Base-by-base conservation (phyloP, 2,113 vertebrate genomes). In the Proteles cristata region DNA sequence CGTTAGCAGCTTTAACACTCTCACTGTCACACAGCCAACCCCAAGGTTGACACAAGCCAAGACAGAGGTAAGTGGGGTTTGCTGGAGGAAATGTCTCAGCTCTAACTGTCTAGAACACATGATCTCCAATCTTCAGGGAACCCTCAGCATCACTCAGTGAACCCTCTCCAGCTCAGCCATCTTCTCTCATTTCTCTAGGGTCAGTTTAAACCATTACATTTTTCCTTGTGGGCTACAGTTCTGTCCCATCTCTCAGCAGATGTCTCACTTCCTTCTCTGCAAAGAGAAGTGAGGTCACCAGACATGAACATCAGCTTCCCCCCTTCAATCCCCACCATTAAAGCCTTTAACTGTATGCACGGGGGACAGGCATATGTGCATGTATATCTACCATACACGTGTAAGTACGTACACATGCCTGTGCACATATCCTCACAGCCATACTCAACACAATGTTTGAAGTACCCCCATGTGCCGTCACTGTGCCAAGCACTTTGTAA, bases 61-160 rank as follows among this genome's bases (percentile, higher is more conserved):
- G 1, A 9, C 14, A 11, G 28, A 86, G 66, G 33, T n/a, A 71
- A 77, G 88, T 0, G 9, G 39, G 28, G 50, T n/a, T 80, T 58
- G 3, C 26, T 71, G 31, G 55, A 48, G 66, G 55, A 48, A 71
- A 80, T 11, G 10, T 6, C 43, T 50, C n/a, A 61, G 11, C 43
- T 5, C 17, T 55, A 7, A n/a, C 0, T 26, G 61, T 21, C 50
- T 65, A 0, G 7, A 58, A 26, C 43, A 45, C 1, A 2, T 55
- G 55, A 31, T n/a, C n/a, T 16, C 50, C n/a, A 45, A 4, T 31
- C n/a, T 48, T 58, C 43, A 43, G 58, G 0, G 43, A 23, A 19
- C 25, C 55, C 48, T 91, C 26, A 50, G 74, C 17, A 17, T 33
- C 35, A 23, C 58, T 88, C 55, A 28, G 19, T 1, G 2, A 58